These are phyloP conservation scores for Perccottus glenii DNA, from an alignment of 2,113 vertebrate species.

Conservation along the genomic window DNA sequence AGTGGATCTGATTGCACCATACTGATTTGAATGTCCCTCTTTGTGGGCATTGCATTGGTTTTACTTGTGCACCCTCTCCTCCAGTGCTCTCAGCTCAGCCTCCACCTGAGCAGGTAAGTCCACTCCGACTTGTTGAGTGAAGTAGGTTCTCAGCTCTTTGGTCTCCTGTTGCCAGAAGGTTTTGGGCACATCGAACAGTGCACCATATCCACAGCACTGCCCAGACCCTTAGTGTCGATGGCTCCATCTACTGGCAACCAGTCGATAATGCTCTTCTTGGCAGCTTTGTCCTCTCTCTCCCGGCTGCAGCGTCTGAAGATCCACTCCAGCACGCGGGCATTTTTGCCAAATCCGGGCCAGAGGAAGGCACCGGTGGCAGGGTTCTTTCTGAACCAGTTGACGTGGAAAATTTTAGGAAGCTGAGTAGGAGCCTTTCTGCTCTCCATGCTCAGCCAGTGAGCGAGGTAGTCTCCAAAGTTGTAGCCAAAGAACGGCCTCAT, in stretches of 20 bases:
- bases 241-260: slow-evolving; percentile 82
- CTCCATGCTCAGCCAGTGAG: too few species aligned
- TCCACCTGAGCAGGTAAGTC: too few species aligned
- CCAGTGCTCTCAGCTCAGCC: too few species aligned
- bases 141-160: slow-evolving; percentile 85
- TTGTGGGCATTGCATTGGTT: too few species aligned
- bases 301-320: slow-evolving; percentile 89
- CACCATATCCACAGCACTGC: slow-evolving; percentile 68
- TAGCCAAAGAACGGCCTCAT: slow-evolving; percentile 99
- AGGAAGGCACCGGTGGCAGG: slow-evolving; percentile 86
- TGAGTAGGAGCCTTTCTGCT: too few species aligned
- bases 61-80: too few species aligned
- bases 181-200: slow-evolving; percentile 86
- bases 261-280: slow-evolving; percentile 83
- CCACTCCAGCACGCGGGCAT: slow-evolving; percentile 94
- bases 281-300: slow-evolving; percentile 81
- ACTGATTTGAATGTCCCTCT: too few species aligned
- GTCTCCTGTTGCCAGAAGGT: slow-evolving; percentile 93
- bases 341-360: slow-evolving; percentile 96
- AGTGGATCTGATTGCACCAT: too few species aligned
- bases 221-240: slow-evolving; percentile 85
- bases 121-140: too few species aligned
- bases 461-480: slow-evolving; percentile 95
- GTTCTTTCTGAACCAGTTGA: too few species aligned
- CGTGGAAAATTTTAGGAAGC: too few species aligned